Percentiles rank a stretch among this genome's conserved stretches.
These are phyloP conservation scores for Peromyscus maniculatus DNA, from an alignment of 2,113 vertebrate species.

Conservation along the genomic window DNA sequence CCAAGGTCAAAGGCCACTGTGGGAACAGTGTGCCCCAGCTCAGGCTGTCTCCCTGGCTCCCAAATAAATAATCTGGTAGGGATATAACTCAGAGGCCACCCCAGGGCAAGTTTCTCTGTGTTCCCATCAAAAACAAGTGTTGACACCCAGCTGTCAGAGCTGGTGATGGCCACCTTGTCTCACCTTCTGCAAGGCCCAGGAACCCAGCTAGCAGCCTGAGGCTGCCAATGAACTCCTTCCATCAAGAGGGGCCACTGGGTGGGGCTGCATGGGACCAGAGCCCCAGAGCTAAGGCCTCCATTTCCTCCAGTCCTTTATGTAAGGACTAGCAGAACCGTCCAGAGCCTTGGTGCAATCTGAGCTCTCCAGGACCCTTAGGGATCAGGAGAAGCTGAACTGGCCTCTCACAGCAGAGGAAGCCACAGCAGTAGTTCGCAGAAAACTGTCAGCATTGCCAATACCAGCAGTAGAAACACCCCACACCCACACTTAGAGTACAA, in stretches of 20 bases:
- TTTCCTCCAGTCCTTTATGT: no score
- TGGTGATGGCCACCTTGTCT: accelerated
- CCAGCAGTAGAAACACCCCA: background rate
- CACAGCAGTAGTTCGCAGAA: background rate
- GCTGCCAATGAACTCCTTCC: background rate
- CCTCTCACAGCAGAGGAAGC: accelerated
- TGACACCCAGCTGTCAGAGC: background rate
- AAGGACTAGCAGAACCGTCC: background rate
- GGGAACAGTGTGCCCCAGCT: background rate
- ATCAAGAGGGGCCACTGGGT: accelerated
- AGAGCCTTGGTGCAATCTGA: background rate
- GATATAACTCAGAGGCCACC: background rate
- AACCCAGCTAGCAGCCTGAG: background rate
- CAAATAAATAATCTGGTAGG: background rate
- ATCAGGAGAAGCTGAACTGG: accelerated
- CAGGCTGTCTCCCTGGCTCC: background rate
- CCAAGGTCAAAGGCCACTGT: background rate
- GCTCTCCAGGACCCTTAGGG: background rate
- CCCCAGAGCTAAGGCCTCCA: background rate
- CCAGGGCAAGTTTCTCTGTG: background rate
- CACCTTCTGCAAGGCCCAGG: no score
- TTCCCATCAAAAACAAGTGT: background rate
- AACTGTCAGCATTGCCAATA: background rate
- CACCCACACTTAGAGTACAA: background rate
- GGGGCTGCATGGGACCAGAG: background rate